phyloP scores from a whole-genome alignment of 2,888 invertebrate genomes.

The Troides oblongomaculatus region DNA sequence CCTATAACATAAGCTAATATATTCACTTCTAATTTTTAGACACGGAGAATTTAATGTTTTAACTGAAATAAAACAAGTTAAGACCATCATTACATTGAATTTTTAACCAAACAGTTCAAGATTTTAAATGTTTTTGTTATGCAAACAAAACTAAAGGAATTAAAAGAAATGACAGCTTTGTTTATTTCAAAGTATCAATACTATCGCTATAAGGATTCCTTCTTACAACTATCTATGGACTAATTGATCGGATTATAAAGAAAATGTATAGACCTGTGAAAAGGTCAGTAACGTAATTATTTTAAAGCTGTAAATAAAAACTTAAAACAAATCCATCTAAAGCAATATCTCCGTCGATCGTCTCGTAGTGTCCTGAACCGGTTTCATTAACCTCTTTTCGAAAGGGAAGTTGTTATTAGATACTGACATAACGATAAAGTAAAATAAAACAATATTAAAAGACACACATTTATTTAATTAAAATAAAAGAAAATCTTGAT shows the following conservation, averaged over 20 bases:
- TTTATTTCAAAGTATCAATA: too few species aligned
- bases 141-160: too few species aligned
- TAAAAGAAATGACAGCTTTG: too few species aligned
- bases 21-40: background rate
- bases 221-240: background rate
- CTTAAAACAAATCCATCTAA: slow-evolving; percentile 54
- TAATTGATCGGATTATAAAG: slow-evolving; percentile 22
- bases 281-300: slow-evolving; percentile 29
- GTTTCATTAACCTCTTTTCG: slow-evolving; percentile 27
- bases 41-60: background rate
- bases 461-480: slow-evolving; percentile 62
- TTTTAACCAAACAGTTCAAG: too few species aligned
- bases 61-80: background rate
- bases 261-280: background rate
- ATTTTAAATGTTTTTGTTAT: too few species aligned
- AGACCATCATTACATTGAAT: too few species aligned
- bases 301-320: slow-evolving; percentile 59
- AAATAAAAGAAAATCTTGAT: slow-evolving; percentile 48
- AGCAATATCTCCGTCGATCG: slow-evolving; percentile 65
- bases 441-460: slow-evolving; percentile 70
- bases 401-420: slow-evolving; percentile 39
- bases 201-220: background rate
- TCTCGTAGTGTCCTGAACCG: slow-evolving; percentile 57
- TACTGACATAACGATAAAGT: background rate
- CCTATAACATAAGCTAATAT: background rate